Base-by-base conservation (phyloP, 2,888 invertebrate species). In the Trisateles emortualis region DNA sequence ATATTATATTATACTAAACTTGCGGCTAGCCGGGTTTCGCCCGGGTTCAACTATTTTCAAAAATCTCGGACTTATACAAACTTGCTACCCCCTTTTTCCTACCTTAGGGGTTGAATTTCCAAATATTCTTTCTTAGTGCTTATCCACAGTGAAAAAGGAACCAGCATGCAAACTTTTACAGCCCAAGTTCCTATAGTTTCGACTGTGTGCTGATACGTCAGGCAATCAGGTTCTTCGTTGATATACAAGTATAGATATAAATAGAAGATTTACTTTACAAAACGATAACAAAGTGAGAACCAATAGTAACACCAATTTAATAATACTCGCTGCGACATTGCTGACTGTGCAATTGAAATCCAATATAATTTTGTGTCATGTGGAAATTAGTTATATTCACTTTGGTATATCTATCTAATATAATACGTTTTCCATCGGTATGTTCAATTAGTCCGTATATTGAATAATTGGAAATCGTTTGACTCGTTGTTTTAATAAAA, bases 321-420 rank as follows among this genome's bases (percentile, higher is more conserved):
- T 62, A 61, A 54, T 48, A 56, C 38, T 32, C 10, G 35, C 49
- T 38, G 51, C 50, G 47, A 55, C 13, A 40, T 38, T 50, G 33
- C 58, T 60, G 50, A 61, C 61, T 61, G 22, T 60, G 59, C 64
- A 59, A 60, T 62, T 19, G 43, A 51, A 68, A 64, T 54, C 53
- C 56, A 73, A 74, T 72, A 63, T 68, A 54, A 58, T 61, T 63
- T 44, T 29, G 40, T 52, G 40, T 52, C 50, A 44, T 51, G 40
- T 58, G 51, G 43, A 68, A 64, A 66, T 63, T 59, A 46, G 53
- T 48, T 59, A 60, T 52, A 62, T 68, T 58, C 40, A 61, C 49
- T 59, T 59, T 33, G 56, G n/a, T n/a, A n/a, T n/a, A n/a, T n/a
- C n/a, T 32, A 43, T 41, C 51, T 42, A 26, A 26, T 40, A 47